Evolutionary conservation across 2,797 vertebrate species (phyloP), one percentile per base, ranked within the genome.

Genomic region (Typhlichthys subterraneus): DNA sequence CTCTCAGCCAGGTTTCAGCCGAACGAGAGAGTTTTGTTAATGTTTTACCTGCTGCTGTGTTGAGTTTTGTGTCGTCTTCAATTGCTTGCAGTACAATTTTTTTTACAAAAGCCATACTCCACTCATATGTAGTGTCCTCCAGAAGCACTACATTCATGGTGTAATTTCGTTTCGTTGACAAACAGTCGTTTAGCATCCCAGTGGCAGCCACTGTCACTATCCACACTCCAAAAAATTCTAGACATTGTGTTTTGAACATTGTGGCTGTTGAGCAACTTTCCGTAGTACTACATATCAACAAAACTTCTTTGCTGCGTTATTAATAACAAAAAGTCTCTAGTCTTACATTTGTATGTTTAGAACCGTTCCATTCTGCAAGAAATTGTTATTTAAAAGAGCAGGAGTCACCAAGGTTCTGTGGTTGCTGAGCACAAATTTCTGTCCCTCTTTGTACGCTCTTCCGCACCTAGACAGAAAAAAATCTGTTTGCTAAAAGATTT

Each of bases 111-210:
- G 61, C 53, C 13, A 83, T 53, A 45, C 86, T 85, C 85, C 92
- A 91, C 15, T 72, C 81, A 5, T 94, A 94, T 9, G 81, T 88
- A 0, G 84, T 81, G 80, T 95, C 94, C 77, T 95, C 93, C 90
- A 97, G 90, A 53, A 97, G 89, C 65, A 97, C 93, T 9, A 98
- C 93, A 1, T 94, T 97, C 72, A 99, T 91, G 42, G 76, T 73
- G 8, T 91, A 94, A 0, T 0, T 74, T 0, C 0, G 67, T 0
- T 77, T 72, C 1, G 47, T 52, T 0, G 0, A 5, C 55, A 89
- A 60, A 49, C 84, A 89, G 0, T 81, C 42, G 1, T 86, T 77
- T 54, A 93, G 73, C 45, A 85, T 75, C n/a, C 73, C 47, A 59
- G 82, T 82, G 23, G 45, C 63, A 0, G 58, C 58, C 63, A 46